Evolutionary conservation across 2,113 vertebrate genomes (phyloP).

Genomic region (Erpornis zantholeuca): DNA sequence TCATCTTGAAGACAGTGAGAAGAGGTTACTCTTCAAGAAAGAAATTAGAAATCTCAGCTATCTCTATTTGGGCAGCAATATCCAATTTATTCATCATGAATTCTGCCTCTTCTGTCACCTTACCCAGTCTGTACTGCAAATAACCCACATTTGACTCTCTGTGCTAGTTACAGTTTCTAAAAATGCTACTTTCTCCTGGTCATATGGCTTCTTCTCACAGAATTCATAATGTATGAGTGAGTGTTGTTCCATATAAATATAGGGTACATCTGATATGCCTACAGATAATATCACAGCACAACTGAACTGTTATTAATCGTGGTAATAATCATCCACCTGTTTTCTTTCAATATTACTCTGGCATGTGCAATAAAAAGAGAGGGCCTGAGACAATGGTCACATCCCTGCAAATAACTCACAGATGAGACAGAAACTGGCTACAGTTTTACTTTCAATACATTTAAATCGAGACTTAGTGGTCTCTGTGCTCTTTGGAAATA

Average conservation of each 20-base stretch:
- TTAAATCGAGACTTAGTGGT: not conserved
- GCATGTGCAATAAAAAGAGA: not conserved
- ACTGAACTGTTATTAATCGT: not conserved
- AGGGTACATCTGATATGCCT: not conserved
- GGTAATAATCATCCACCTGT: not conserved
- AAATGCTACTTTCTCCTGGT: not conserved
- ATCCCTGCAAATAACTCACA: not conserved
- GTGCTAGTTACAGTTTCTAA: constrained; percentile 11
- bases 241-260: constrained; percentile 6
- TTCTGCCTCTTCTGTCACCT: not conserved
- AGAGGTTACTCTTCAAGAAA: not conserved
- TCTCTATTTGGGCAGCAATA: not conserved
- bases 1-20: not conserved
- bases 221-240: not conserved
- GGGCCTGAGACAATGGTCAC: not conserved
- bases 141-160: not conserved
- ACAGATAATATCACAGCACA: not conserved
- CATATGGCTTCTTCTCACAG: not conserved
- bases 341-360: not conserved
- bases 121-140: not conserved
- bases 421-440: not conserved
- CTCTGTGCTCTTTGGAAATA: not conserved
- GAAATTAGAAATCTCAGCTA: not conserved
- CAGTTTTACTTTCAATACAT: not conserved
- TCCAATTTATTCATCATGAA: not conserved